Conservation (phyloP, 2,888 invertebrate genomes). For the Cabera pusaria region DNA sequence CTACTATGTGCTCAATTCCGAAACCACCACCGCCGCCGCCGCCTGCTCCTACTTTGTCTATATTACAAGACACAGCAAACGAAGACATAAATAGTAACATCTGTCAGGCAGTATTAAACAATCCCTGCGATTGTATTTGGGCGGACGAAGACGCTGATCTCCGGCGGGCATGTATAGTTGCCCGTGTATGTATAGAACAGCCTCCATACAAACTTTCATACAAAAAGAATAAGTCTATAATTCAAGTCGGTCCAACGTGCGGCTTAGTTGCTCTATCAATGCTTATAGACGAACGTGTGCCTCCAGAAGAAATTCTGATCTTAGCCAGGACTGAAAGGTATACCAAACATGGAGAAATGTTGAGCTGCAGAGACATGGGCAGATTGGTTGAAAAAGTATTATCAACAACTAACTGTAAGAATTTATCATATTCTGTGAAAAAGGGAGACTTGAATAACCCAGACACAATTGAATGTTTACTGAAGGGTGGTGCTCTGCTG, state of each 20-base stretch:
- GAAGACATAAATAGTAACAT: constrained; percentile 26
- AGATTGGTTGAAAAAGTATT: constrained; percentile 83
- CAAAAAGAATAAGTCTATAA: constrained; percentile 59
- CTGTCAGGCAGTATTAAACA: constrained; percentile 20
- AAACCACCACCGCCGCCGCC: constrained; percentile 53
- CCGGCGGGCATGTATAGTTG: constrained; percentile 81
- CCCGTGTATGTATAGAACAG: constrained; percentile 73
- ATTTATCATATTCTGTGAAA: constrained; percentile 62
- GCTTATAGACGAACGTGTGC: constrained; percentile 84
- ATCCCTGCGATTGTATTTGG: constrained; percentile 80
- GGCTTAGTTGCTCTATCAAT: constrained; percentile 94
- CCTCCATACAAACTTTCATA: constrained; percentile 77
- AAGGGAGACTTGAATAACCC: constrained; percentile 70
- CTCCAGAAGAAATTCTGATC: constrained; percentile 83
- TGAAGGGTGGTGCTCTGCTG: constrained; percentile 82
- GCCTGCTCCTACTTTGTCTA: constrained; percentile 27
- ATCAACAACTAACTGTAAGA: constrained; percentile 63
- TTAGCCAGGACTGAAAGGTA: constrained; percentile 85
- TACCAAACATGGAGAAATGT: constrained; percentile 95
- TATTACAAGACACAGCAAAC: constrained; percentile 3
- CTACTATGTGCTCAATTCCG: constrained; percentile 70
- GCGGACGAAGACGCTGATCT: constrained; percentile 81
- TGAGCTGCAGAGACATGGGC: constrained; percentile 89
- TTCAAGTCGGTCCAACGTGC: constrained; percentile 89
- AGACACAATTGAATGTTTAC: constrained; percentile 75